phyloP scores from a whole-genome alignment of 2,888 invertebrate species.

The Nephrocerus scutellatus region DNA sequence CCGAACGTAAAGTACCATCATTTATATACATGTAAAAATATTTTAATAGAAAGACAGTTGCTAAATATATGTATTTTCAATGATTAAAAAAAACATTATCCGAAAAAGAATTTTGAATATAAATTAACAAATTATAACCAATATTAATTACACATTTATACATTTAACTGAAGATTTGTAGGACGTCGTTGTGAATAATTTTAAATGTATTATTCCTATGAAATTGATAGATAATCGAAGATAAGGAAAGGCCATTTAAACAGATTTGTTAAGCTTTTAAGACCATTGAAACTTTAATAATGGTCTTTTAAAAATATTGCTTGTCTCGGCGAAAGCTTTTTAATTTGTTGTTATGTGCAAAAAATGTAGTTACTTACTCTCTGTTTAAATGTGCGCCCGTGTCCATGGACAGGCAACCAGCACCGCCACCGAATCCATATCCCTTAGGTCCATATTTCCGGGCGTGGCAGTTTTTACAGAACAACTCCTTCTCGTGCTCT shows the following conservation, averaged over 20 bases:
- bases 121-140: not conserved
- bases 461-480: conserved; percentile 90
- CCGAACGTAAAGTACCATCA: too few relatives aligned
- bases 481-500: conserved; percentile 94
- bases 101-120: too few relatives aligned
- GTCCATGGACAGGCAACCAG: conserved; percentile 95
- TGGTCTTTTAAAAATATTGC: too few relatives aligned
- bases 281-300: too few relatives aligned
- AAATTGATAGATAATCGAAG: conserved; percentile 2
- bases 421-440: conserved; percentile 97
- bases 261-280: not conserved
- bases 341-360: too few relatives aligned
- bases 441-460: conserved; percentile 98
- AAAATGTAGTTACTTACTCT: conserved; percentile 64
- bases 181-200: conserved; percentile 2
- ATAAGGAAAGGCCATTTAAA: conserved; percentile 9
- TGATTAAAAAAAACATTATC: too few relatives aligned
- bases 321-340: too few relatives aligned
- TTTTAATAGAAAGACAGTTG: too few relatives aligned
- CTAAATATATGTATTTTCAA: too few relatives aligned
- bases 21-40: too few relatives aligned
- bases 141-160: conserved; percentile 2
- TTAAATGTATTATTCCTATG: conserved; percentile 1
- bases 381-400: conserved; percentile 80
- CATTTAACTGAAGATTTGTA: conserved; percentile 7